Evolutionary conservation across 1,140 invertebrate species (phyloP), one percentile per base, ranked within the genome.

Genomic region (Saccostrea echinata): DNA sequence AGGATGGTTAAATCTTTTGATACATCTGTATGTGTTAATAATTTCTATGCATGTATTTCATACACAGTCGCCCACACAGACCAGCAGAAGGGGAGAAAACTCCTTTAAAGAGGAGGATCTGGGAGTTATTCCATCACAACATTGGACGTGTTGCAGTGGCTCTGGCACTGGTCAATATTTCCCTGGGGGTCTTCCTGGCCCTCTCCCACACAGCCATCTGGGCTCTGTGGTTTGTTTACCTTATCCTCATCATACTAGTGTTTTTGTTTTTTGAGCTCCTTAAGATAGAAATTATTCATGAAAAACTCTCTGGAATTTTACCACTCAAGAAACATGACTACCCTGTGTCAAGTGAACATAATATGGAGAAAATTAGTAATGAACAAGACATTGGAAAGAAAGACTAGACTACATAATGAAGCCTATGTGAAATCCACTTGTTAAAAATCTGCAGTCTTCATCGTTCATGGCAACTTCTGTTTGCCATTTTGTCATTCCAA

Each of bases 161-260:
- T 51, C 35, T 91, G 24, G 91, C 86, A 0, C 57, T 88, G 27
- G 64, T 89, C 16, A 92, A 91, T 68, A 91, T 92, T 76, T 88
- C 88, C 12, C 84, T 92, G 18, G 91, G 91, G 9, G 86, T 91
- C 1, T 90, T 91, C 52, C 55, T 90, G 18, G 91, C 90, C 27
- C 85, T 89, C 24, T 55, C 88, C 1, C 55, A 89, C 33, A 80
- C 53, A 68, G 71, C 89, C 30, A 82, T 89, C 85, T 88, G 89
- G 86, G 43, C 88, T 21, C 24, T 88, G 16, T 92, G 91, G 91
- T 91, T 90, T 52, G 57, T 64, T 52, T 91, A 89, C 82, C 81
- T 92, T 0, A 81, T 89, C 21, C n/a, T 88, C 21, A 51, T 88
- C 16, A 24, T 91, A 21, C 30, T 91, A 18, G 71, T 90, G 0